Percentiles rank a stretch among this genome's conserved stretches.
phyloP scores from a whole-genome alignment of 2,888 invertebrate genomes.

The Tyria jacobaeae region DNA sequence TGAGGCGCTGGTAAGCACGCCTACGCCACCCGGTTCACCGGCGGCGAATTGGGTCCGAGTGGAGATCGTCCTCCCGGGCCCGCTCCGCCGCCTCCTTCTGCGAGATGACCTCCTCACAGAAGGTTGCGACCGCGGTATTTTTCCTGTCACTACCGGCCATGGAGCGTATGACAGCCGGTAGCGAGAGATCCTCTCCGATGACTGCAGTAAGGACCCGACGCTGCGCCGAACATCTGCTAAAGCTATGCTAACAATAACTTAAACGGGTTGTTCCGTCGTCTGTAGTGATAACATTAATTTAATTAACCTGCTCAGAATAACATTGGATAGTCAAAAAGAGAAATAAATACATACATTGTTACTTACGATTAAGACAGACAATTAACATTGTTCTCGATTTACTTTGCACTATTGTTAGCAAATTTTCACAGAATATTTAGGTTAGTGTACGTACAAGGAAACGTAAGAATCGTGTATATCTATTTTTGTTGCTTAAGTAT shows the following conservation, averaged over 20 bases:
- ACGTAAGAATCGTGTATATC: constrained; percentile 15
- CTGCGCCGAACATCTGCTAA: no score
- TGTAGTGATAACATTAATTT: neutral
- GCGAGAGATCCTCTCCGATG: no score
- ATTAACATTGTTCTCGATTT: constrained; percentile 21
- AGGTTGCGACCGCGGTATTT: no score
- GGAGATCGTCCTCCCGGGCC: no score
- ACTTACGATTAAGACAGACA: constrained; percentile 13
- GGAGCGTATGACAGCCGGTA: no score
- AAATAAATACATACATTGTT: constrained; percentile 15
- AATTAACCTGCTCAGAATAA: neutral
- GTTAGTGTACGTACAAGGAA: constrained; percentile 12
- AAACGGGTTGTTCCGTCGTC: neutral
- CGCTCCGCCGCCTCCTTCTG: no score
- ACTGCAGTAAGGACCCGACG: no score
- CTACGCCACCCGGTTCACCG: no score
- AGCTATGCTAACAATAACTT: neutral
- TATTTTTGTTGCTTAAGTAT: constrained; percentile 34
- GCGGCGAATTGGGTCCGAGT: no score
- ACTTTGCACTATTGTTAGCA: constrained; percentile 24
- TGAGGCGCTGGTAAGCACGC: no score
- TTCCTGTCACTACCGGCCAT: no score
- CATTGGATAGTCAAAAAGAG: constrained; percentile 2
- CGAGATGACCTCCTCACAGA: no score
- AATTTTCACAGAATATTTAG: constrained; percentile 20